Evolutionary conservation across 2,888 invertebrate genomes (phyloP), one percentile per base, ranked within the genome.

Genomic region (Schizaphis graminum): DNA sequence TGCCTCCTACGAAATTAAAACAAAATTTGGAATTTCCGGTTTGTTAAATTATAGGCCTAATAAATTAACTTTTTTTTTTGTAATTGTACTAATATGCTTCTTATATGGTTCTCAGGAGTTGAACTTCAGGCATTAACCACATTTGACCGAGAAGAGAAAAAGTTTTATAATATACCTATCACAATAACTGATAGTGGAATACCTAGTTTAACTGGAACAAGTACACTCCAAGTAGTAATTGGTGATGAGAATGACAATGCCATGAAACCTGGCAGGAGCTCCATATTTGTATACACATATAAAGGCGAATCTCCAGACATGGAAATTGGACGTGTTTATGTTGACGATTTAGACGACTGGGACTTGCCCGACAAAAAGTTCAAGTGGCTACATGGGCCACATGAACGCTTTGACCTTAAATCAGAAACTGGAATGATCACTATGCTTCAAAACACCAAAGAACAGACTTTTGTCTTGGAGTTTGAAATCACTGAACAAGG

Each of bases 271-370:
- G 99, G 99, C 0, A 97, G 97, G 57, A 99, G 99, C 95, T 97
- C 97, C 95, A 98, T 99, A 95, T 98, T 98, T 95, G 98, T 99
- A 3, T 99, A 99, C 96, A 99, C 98, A 95, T 99, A 99, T 96
- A 98, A 97, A 97, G 94, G 94, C 0, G 92, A 92, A 90, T 94
- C 97, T 0, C 98, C 97, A 0, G 97, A 98, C 95, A 98, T 98
- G 0, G 97, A 97, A 95, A 98, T 99, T 94, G 99, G 99, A 0
- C 97, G 98, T 0, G 98, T 98, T 0, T 99, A 98, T 96, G 99
- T 99, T 0, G 97, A 98, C 87, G 99, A 99, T 96, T 97, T 97
- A 0, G 99, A 99, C 95, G 99, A 99, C 96, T 99, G 99, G 99
- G 99, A 99, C 96, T 96, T 99, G 91, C 97, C 97, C 0, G 99